A percentile compares a stretch with the other conserved stretches of the same genome.
Conservation (phyloP, 64 coral and sea anemone species). For the Actinia equina region DNA sequence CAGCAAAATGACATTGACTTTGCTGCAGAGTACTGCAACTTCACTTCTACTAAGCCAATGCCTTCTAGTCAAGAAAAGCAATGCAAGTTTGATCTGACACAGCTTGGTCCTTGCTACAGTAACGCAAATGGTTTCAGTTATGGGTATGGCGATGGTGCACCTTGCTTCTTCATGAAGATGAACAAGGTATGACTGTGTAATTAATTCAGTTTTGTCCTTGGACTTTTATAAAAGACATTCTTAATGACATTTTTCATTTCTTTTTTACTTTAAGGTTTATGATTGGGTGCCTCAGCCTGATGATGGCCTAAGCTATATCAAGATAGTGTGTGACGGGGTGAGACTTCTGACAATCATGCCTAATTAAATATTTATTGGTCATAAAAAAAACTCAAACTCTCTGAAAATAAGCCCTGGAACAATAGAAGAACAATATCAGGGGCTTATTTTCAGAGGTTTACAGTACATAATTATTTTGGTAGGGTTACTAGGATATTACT, state of each 20-base stretch:
- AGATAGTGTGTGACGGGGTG: slow-evolving; percentile 19
- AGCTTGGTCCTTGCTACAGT: slow-evolving; percentile 45
- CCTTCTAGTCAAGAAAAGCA: neutral
- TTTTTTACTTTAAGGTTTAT: slow-evolving; percentile 31
- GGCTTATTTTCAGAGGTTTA: too few species aligned
- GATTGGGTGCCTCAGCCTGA: slow-evolving; percentile 40
- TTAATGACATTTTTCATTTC: neutral
- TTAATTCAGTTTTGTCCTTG: neutral
- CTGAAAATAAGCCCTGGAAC: too few species aligned
- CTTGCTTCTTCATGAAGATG: slow-evolving; percentile 58
- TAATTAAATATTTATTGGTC: neutral
- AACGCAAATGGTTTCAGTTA: slow-evolving; percentile 9
- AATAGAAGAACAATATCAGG: too few species aligned
- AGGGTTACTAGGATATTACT: too few species aligned
- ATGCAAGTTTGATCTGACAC: slow-evolving; percentile 28
- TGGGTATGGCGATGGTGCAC: slow-evolving; percentile 27
- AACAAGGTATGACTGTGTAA: slow-evolving; percentile 29
- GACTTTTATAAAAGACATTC: neutral
- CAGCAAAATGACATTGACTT: neutral
- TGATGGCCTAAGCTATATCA: slow-evolving; percentile 22
- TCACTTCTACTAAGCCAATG: slow-evolving; percentile 1
- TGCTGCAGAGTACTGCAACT: neutral
- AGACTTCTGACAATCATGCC: neutral
- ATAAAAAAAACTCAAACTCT: too few species aligned
- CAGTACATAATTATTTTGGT: too few species aligned